phyloP scores from a whole-genome alignment of 2,113 vertebrate genomes.

The Cariama cristata region DNA sequence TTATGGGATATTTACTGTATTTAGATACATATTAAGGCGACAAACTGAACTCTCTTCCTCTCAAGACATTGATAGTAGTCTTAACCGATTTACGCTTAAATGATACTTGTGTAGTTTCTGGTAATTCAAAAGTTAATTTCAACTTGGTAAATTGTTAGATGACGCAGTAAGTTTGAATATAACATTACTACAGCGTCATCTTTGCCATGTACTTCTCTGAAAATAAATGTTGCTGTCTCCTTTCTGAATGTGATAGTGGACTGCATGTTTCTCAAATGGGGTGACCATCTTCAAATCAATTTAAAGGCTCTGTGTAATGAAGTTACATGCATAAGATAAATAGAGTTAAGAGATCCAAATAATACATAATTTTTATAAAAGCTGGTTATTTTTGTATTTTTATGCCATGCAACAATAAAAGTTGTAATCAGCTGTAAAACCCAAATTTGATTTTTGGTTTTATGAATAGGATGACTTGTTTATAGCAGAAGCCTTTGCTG shows the following conservation, averaged over 20 bases:
- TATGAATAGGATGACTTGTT: not conserved
- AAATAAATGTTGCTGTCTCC: not conserved
- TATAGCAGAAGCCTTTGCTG: not conserved
- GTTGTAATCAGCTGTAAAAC: not conserved
- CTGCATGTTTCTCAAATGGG: not conserved
- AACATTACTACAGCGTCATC: not conserved
- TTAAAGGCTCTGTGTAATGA: not conserved
- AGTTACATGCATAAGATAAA: not conserved
- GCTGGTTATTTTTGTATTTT: not conserved
- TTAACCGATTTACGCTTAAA: not conserved
- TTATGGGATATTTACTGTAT: not conserved
- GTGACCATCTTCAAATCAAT: too few species aligned
- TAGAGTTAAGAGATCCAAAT: not conserved
- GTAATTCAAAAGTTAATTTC: not conserved
- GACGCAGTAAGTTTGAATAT: not conserved
- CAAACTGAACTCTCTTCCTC: not conserved
- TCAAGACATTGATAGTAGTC: not conserved
- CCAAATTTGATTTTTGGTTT: not conserved
- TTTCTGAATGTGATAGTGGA: not conserved
- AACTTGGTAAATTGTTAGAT: not conserved
- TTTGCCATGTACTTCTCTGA: not conserved
- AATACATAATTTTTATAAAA: not conserved
- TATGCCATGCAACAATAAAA: not conserved
- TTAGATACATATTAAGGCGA: not conserved
- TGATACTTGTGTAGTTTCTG: not conserved